Evolutionary conservation across 2,797 vertebrate species (phyloP).

Genomic region (Echiichthys vipera): DNA sequence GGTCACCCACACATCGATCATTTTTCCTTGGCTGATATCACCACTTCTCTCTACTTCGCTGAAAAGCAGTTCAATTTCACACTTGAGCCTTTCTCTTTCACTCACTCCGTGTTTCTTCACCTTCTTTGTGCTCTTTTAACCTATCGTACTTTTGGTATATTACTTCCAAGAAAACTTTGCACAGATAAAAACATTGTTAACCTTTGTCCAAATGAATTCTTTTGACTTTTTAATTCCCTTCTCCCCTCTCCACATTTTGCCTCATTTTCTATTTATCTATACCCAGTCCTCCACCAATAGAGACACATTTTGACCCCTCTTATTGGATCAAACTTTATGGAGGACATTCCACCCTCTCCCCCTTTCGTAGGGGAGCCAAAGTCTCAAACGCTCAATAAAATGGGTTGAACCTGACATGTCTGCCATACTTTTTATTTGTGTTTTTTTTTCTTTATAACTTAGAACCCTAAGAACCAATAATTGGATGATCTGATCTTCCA

Average conservation of each 20-base stretch:
- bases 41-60: neutral
- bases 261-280: neutral
- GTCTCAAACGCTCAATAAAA: too few relatives aligned
- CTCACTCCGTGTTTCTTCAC: neutral
- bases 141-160: neutral
- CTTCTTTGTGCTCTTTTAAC: conserved; percentile 3
- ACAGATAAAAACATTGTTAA: conserved; percentile 1
- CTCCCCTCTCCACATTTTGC: neutral
- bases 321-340: too few relatives aligned
- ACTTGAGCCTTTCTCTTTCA: neutral
- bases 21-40: conserved; percentile 3
- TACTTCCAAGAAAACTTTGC: neutral
- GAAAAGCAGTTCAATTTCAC: neutral
- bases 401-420: too few relatives aligned
- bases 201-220: neutral
- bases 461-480: too few relatives aligned
- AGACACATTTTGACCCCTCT: neutral
- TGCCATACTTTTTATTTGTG: too few relatives aligned
- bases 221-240: neutral
- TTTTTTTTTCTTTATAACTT: too few relatives aligned
- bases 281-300: neutral
- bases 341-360: neutral
- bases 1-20: conserved; percentile 9
- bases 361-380: too few relatives aligned
- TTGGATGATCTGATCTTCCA: too few relatives aligned